Conservation (phyloP, 2,113 vertebrate species). For the Myotis davidii region DNA sequence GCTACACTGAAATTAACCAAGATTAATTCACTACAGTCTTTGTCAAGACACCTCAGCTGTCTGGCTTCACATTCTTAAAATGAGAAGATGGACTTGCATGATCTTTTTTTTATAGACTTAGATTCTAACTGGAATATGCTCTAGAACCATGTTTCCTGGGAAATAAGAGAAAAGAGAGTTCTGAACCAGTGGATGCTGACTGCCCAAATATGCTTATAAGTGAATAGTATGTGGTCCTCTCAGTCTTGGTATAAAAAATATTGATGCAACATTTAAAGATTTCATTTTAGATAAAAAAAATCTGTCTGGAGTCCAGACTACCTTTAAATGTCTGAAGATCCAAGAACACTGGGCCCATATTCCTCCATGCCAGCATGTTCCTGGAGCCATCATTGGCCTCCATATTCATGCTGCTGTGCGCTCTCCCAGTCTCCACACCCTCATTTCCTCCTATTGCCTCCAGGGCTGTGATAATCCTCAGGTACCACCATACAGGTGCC, state of each 20-base stretch:
- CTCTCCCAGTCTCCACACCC: too few species aligned
- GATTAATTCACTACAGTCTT: background rate
- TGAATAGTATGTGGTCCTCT: background rate
- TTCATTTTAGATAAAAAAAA: background rate
- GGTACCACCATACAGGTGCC: accelerated
- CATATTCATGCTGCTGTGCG: accelerated
- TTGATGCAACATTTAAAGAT: background rate
- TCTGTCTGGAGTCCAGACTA: background rate
- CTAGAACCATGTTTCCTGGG: background rate
- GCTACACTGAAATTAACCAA: background rate
- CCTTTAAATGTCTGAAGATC: background rate
- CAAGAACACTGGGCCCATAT: background rate
- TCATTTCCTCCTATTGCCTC: background rate
- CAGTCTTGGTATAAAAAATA: background rate
- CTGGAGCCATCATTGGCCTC: background rate
- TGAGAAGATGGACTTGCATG: background rate
- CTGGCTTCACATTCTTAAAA: conserved; percentile 32
- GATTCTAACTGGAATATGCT: background rate
- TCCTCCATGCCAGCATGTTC: background rate
- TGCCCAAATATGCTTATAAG: background rate
- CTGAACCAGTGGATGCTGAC: background rate
- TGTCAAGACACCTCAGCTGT: background rate
- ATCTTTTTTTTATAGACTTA: background rate
- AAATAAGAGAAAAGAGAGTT: background rate
- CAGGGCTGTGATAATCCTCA: background rate